Base-by-base conservation (phyloP, 2,797 vertebrate genomes). In the Sebastes itinus region DNA sequence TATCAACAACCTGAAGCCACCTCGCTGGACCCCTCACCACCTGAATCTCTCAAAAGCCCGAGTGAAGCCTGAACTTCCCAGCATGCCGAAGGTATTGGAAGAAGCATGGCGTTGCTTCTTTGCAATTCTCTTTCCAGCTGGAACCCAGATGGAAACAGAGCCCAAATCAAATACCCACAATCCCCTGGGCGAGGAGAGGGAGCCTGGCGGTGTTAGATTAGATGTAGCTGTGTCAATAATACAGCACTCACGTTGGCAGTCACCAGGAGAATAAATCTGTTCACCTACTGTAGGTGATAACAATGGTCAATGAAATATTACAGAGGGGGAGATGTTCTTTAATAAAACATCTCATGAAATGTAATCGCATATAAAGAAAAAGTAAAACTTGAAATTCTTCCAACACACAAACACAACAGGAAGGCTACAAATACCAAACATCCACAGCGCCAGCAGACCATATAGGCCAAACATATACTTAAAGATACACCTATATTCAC, bases 141-240 rank as follows among this genome's bases (percentile, higher is more conserved):
- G 83, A 87, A 82, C 69, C 82, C 84, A 88, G 85, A 88, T 78
- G 82, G 83, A 87, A 78, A 67, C 64, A 16, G 65, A 89, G 80
- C 56, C 78, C 77, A 78, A 83, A 87, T 90, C 89, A 87, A 90
- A 92, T 85, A 90, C 64, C 77, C 84, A 68, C 71, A 72, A 81
- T 85, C 73, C 86, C 79, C 58, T 25, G 68, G 78, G 87, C 16
- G 6, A 54, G 30, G 63, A 33, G 77, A 22, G 75, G 84, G 28
- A 70, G 64, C 25, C 86, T 83, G 89, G 75, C 33, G 2, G 67
- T 58, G 82, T 73, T 85, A 81, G 87, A 90, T 86, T 86, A 83
- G 81, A 88, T 75, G 84, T 49, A 75, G 77, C 38, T 4, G 9
- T 86, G 84, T 89, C 86, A 89, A 86, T 81, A 90, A 83, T 33